These are phyloP conservation scores for Pygocentrus nattereri DNA, from an alignment of 2,797 vertebrate genomes.

Conservation along the genomic window DNA sequence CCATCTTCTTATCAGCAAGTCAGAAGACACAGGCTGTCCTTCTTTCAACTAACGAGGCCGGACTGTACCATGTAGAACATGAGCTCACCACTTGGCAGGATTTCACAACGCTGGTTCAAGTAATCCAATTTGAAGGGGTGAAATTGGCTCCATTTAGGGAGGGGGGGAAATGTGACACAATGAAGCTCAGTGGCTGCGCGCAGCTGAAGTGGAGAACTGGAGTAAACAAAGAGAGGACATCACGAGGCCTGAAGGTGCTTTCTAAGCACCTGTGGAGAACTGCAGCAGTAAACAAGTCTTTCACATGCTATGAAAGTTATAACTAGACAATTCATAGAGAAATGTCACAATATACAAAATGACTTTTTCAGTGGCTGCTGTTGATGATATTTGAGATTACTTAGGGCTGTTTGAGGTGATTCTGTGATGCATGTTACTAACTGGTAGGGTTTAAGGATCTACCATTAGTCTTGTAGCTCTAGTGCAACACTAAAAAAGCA, in stretches of 20 bases:
- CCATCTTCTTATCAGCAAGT: conserved; percentile 25
- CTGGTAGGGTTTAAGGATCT: neutral
- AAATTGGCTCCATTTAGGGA: conserved; percentile 29
- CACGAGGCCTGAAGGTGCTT: conserved; percentile 1
- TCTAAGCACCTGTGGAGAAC: conserved; percentile 19
- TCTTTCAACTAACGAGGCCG: conserved; percentile 22
- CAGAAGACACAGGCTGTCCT: conserved; percentile 24
- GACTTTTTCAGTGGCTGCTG: too few species aligned
- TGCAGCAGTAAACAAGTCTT: neutral
- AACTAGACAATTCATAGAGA: neutral
- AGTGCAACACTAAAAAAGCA: too few species aligned
- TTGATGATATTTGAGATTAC: neutral
- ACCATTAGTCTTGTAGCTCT: neutral
- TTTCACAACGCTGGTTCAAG: conserved; percentile 39
- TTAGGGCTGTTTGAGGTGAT: neutral
- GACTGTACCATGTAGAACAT: conserved; percentile 16
- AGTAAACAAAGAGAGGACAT: conserved; percentile 35
- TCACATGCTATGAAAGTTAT: conserved; percentile 11
- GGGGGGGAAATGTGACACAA: conserved; percentile 31
- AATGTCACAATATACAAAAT: neutral
- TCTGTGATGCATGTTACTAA: neutral
- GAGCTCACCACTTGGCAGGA: conserved; percentile 42
- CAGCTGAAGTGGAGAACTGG: conserved; percentile 29
- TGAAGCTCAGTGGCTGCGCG: conserved; percentile 32
- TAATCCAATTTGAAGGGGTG: conserved; percentile 53